Percentiles rank a stretch among this genome's conserved stretches.
phyloP scores from a whole-genome alignment of 2,113 vertebrate genomes.

The Poeciliopsis retropinna region DNA sequence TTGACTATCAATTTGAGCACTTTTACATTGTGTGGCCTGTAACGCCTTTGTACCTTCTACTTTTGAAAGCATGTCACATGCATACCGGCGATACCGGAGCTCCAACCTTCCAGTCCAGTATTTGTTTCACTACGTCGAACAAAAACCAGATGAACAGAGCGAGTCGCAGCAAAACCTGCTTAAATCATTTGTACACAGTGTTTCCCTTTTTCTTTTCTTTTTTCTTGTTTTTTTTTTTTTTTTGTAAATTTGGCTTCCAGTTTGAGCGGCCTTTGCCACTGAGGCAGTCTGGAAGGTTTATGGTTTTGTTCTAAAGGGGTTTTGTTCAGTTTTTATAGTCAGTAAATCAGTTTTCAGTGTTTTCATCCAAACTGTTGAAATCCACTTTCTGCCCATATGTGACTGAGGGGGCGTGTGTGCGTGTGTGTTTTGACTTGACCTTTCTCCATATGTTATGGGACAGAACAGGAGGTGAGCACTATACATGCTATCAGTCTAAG shows the following conservation, averaged over 20 bases:
- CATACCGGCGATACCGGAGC: neutral
- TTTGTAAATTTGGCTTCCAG: neutral
- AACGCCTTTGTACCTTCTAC: neutral
- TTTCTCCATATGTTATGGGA: slow-evolving; percentile 74
- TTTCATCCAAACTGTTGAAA: slow-evolving; percentile 10
- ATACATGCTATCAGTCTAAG: slow-evolving; percentile 66
- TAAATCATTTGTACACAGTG: neutral
- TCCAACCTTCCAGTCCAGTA: neutral
- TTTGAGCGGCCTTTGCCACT: neutral
- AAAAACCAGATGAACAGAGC: neutral
- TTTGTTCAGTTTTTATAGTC: neutral
- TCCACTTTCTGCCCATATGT: neutral
- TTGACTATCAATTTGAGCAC: neutral
- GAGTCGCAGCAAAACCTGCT: neutral
- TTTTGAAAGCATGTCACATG: neutral
- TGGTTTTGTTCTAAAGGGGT: neutral
- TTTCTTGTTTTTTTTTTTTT: neutral
- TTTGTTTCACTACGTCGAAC: neutral
- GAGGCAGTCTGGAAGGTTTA: neutral
- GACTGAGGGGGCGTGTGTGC: slow-evolving; percentile 14
- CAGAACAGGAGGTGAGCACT: slow-evolving; percentile 65
- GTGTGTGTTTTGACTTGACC: slow-evolving; percentile 55
- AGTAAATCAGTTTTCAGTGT: slow-evolving; percentile 3
- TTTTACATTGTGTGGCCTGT: neutral
- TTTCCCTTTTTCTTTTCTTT: neutral